A percentile compares a stretch with the other conserved stretches of the same genome.
phyloP scores from a whole-genome alignment of 2,113 vertebrate species.

The Sclerurus mexicanus region DNA sequence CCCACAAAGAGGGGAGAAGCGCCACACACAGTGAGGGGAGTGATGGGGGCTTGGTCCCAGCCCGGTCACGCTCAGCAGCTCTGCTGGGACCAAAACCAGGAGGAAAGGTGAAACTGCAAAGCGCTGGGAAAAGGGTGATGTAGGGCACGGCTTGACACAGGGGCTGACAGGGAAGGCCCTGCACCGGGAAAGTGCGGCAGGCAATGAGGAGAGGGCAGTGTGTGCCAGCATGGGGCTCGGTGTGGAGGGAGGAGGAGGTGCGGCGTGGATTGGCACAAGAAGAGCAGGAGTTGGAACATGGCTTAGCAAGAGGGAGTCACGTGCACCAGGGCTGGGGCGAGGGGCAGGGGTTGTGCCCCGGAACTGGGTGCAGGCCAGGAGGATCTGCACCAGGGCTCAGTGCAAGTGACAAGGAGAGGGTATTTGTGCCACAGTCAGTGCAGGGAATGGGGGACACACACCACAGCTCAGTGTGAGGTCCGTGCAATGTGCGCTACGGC shows the following conservation, averaged over 20 bases:
- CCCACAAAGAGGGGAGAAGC: not conserved
- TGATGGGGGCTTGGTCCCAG: not conserved
- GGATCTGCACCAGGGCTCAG: not conserved
- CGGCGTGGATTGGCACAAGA: accelerated
- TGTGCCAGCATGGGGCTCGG: not conserved
- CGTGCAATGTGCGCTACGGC: no score
- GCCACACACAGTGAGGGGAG: not conserved
- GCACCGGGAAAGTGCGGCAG: accelerated
- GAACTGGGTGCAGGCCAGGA: not conserved
- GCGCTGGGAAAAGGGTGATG: accelerated
- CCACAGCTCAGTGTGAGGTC: no score
- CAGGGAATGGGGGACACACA: no score
- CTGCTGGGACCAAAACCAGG: not conserved
- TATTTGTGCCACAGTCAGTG: no score
- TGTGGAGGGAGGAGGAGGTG: accelerated
- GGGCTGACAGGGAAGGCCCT: accelerated
- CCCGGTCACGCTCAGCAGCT: accelerated
- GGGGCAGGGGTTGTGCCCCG: accelerated
- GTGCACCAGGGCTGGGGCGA: accelerated
- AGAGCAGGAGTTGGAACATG: accelerated
- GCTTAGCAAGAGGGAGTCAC: accelerated
- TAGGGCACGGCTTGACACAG: accelerated
- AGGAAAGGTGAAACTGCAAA: not conserved
- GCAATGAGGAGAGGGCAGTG: accelerated
- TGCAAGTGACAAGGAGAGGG: not conserved